Conservation (phyloP, 2,113 vertebrate species). For the Saguinus midas region DNA sequence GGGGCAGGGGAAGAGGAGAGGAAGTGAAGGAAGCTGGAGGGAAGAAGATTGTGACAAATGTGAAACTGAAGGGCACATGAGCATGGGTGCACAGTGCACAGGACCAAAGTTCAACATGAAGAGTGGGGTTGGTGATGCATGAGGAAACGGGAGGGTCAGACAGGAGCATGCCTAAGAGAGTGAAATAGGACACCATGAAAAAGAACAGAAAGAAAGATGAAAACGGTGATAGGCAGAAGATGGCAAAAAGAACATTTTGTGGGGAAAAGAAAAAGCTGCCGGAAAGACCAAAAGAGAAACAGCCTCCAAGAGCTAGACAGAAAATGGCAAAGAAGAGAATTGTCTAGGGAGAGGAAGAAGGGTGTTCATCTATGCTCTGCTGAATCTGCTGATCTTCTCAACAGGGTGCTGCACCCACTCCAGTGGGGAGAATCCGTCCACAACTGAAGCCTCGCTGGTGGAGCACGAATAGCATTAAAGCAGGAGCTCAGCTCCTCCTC, state of each 20-base stretch:
- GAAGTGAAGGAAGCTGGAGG: neutral
- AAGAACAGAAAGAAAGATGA: neutral
- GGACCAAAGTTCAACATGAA: neutral
- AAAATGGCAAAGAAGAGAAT: neutral
- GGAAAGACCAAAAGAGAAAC: neutral
- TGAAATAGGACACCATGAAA: neutral
- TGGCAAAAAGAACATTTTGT: neutral
- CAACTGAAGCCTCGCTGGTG: neutral
- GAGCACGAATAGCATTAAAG: neutral
- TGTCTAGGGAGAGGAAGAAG: neutral
- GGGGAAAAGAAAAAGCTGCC: neutral
- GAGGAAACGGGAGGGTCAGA: neutral
- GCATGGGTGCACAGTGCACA: rapidly evolving
- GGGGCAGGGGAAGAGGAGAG: no score
- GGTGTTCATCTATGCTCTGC: neutral
- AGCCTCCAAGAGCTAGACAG: neutral
- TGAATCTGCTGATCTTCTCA: rapidly evolving
- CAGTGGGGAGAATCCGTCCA: rapidly evolving
- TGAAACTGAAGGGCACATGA: neutral
- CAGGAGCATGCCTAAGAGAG: rapidly evolving
- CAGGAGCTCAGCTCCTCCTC: no score
- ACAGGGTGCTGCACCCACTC: neutral
- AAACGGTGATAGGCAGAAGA: neutral
- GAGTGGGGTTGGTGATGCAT: rapidly evolving
- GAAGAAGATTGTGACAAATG: neutral